phyloP scores from a whole-genome alignment of 37 sponge, comb jelly and placozoan species.

The Geodia barretti region DNA sequence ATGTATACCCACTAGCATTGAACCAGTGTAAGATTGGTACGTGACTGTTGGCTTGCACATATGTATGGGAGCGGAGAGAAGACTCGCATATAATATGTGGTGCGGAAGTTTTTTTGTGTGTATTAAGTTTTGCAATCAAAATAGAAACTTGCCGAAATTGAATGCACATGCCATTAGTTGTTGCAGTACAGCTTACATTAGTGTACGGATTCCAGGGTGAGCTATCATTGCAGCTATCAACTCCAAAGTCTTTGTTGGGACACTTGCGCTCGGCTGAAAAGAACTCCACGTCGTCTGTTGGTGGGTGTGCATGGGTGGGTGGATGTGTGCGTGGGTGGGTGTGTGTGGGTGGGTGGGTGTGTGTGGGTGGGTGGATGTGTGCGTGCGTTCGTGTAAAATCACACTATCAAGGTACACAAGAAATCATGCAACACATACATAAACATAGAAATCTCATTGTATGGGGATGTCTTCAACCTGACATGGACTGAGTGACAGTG shows the following conservation, averaged over 20 bases:
- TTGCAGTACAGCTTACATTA: too few relatives aligned
- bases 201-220: neutral
- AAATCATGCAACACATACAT: neutral
- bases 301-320: neutral
- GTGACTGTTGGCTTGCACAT: too few relatives aligned
- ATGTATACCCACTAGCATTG: too few relatives aligned
- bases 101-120: too few relatives aligned
- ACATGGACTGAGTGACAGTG: neutral
- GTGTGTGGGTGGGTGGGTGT: conserved; percentile 1
- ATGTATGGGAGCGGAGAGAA: too few relatives aligned
- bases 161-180: too few relatives aligned
- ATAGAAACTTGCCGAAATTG: too few relatives aligned
- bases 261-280: conserved; percentile 37
- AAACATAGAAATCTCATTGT: neutral
- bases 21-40: too few relatives aligned
- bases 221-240: neutral
- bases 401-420: neutral
- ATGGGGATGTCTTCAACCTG: neutral
- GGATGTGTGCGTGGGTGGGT: conserved; percentile 19
- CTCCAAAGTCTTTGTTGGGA: conserved; percentile 42
- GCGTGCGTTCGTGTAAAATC: conserved; percentile 11
- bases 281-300: neutral
- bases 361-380: conserved; percentile 34
- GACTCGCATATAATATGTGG: too few relatives aligned
- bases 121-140: too few relatives aligned